phyloP scores from a whole-genome alignment of 2,113 vertebrate species.

The Scomber japonicus region DNA sequence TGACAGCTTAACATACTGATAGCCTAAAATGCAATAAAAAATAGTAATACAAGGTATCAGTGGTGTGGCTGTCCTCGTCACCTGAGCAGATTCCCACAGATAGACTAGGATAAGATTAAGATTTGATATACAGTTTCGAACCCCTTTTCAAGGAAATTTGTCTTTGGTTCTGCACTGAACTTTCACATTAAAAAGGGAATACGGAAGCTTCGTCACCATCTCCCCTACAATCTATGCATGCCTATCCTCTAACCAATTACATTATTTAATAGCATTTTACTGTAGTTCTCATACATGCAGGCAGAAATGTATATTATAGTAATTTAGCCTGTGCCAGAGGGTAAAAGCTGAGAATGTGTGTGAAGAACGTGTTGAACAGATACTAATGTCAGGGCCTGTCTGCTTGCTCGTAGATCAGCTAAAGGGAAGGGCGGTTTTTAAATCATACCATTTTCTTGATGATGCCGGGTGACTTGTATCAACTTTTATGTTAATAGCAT shows the following conservation, averaged over 20 bases:
- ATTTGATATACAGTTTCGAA: background rate
- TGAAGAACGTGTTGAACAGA: no score
- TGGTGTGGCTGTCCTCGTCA: background rate
- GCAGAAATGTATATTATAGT: background rate
- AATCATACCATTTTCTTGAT: no score
- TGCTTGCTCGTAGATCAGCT: no score
- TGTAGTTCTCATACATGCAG: background rate
- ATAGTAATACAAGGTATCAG: no score
- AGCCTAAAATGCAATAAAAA: no score
- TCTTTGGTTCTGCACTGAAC: background rate
- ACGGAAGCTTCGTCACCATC: background rate
- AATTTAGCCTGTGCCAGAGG: no score
- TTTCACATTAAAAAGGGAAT: background rate
- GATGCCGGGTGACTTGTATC: no score
- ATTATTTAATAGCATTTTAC: background rate
- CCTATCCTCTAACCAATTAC: background rate
- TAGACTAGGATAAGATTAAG: background rate
- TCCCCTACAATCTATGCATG: background rate
- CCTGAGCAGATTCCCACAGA: background rate
- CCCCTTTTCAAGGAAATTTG: constrained; percentile 2
- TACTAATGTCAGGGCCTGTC: no score
- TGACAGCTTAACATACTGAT: no score
- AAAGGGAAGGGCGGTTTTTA: no score
- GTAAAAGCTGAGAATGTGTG: no score
- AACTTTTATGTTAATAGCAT: no score